Base-by-base conservation (phyloP, 2,113 vertebrate species). In the Dryoscopus gambensis region DNA sequence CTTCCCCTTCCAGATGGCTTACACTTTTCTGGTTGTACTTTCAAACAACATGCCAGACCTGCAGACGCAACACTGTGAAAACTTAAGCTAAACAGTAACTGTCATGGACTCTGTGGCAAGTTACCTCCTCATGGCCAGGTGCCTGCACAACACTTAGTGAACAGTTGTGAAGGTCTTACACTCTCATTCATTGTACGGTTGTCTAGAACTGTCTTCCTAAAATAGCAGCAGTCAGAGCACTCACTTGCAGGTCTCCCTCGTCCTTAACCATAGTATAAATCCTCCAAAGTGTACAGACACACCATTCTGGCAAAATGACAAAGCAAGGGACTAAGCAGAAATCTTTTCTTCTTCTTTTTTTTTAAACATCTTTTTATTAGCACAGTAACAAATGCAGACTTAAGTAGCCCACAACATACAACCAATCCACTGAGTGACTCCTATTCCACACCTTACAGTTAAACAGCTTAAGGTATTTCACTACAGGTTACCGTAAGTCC, bases 391-490 rank as follows among this genome's bases (percentile, higher is more conserved):
- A 98, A 98, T 97, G 98, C 97, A 98, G 98, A 98, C 97, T 88
- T 95, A 87, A 96, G 96, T 94, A 97, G 98, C 98, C 98, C 97
- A 98, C 98, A 98, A 98, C 98, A 98, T 97, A 98, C 85, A 98
- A 97, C 98, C 98, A 98, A 98, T 98, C 96, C 98, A 98, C 98
- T 92, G 98, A 98, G 97, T 97, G 97, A 98, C 96, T 98, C 97
- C 98, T 98, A 98, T 79, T 96, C 97, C 98, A 98, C 97, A 78
- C 97, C 97, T 97, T 96, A 98, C 98, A 98, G 95, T 98, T 98
- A 98, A 97, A 98, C 98, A 98, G 98, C 98, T 98, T 98, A 98
- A 98, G 98, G 98, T 98, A 98, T 98, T 98, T 98, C 97, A 98
- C 98, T 98, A 98, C 98, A 98, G 98, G 97, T 97, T 98, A 92